Conservation (phyloP, 2,797 vertebrate genomes). For the Pterois miles region DNA sequence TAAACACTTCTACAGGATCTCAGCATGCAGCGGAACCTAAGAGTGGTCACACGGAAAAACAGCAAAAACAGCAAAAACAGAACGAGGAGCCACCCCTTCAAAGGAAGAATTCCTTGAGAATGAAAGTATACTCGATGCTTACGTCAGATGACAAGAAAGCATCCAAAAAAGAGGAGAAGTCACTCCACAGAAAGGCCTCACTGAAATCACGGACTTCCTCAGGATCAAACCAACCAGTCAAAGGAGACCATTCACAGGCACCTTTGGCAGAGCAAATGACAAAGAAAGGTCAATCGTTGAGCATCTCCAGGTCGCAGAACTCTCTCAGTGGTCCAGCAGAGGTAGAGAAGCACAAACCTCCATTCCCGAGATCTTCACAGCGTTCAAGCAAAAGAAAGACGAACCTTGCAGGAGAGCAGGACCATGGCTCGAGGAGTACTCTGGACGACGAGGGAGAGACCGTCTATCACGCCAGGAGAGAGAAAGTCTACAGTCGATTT, state of each 20-base stretch:
- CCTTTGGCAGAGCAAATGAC: slow-evolving; percentile 3
- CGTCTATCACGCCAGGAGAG: background rate
- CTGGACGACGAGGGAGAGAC: background rate
- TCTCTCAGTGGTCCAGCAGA: background rate
- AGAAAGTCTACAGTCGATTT: slow-evolving; percentile 66
- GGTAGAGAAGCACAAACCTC: slow-evolving; percentile 43
- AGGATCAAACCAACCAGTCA: slow-evolving; percentile 14
- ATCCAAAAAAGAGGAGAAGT: slow-evolving; percentile 61
- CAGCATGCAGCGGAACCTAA: slow-evolving; percentile 21
- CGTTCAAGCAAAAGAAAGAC: slow-evolving; percentile 63
- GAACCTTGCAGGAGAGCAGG: slow-evolving; percentile 15
- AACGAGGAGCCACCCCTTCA: slow-evolving; percentile 34
- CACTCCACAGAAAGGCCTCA: slow-evolving; percentile 48
- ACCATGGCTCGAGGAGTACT: slow-evolving; percentile 5
- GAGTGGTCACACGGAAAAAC: background rate
- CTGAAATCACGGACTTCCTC: slow-evolving; percentile 22
- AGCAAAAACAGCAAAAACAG: slow-evolving; percentile 8
- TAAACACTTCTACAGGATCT: slow-evolving; percentile 1
- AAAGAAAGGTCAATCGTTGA: slow-evolving; percentile 10
- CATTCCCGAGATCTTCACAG: slow-evolving; percentile 44
- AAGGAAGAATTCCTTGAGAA: slow-evolving; percentile 59
- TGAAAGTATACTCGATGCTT: slow-evolving; percentile 38
- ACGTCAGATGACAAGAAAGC: slow-evolving; percentile 55
- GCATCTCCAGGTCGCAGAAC: slow-evolving; percentile 28
- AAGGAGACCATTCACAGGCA: slow-evolving; percentile 11